Evolutionary conservation across 92 coral and sea anemone species (phyloP), one percentile per base, ranked within the genome.

Genomic region (Isaurus tuberculatus): DNA sequence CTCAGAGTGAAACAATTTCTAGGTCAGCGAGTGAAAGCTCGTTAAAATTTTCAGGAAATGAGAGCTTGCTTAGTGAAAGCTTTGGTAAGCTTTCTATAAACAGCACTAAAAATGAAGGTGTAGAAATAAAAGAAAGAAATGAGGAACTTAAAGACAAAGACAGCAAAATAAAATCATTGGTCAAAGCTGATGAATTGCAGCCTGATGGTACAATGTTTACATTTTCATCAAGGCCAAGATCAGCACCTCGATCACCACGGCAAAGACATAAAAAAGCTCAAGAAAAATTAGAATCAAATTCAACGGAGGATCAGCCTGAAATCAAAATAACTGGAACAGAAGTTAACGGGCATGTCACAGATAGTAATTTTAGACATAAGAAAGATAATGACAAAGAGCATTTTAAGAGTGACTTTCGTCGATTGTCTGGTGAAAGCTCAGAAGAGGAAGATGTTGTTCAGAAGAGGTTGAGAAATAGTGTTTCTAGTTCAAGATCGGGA

Each of bases 231-330:
- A 87, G 81, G 79, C 99, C 99, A 57, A 90, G 99, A 68, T 93
- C 98, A 31, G 97, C 97, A 14, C 99, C 98, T 14, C 90, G 99
- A 71, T 93, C 97, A 1, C 97, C 97, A 28, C 89, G 97, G 31
- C 89, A 86, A 33, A 90, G 99, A 6, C 84, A 85, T 57, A 82
- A 84, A 27, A 90, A 87, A 48, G 72, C 83, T 5, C 86, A 86
- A 25, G 92, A 89, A 31, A 82, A 68, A 0, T 83, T 81, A 37
- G 22, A 15, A 4, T 79, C 72, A 2, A 79, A 83, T 17, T 28
- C 66, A 46, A 43, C 79, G 8, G 99, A 92, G 27, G 87, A 61
- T 1, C 84, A 85, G 51, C 99, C 96, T 19, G 92, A 87, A 20
- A 88, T 90, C 10, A 86, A 79, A n/a, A 49, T 92, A 66, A 67